Conservation (phyloP, 2,113 vertebrate genomes). For the Regulus satrapa region DNA sequence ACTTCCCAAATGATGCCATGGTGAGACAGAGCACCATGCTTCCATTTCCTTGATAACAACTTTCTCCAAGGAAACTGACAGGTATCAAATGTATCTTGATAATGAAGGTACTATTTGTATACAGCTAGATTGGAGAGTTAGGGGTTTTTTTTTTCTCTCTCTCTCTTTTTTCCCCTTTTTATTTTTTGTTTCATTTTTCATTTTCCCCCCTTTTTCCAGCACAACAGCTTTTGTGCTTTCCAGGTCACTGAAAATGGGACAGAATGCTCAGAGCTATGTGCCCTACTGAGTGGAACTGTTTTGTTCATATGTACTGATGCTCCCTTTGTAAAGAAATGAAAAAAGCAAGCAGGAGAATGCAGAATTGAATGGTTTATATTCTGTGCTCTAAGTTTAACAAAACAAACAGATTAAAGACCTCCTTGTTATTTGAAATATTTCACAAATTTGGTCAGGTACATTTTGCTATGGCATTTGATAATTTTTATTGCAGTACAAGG, state of each 20-base stretch:
- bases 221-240: slow-evolving; percentile 39
- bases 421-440: neutral
- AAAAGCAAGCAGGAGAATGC: slow-evolving; percentile 10
- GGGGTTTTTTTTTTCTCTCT: accelerated
- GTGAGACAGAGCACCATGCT: neutral
- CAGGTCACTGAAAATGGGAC: slow-evolving; percentile 68
- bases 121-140: neutral
- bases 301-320: slow-evolving; percentile 44
- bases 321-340: slow-evolving; percentile 15
- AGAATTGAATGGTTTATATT: slow-evolving; percentile 1
- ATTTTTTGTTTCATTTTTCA: neutral
- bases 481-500: neutral
- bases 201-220: neutral
- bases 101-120: slow-evolving; percentile 14
- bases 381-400: neutral
- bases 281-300: slow-evolving; percentile 49
- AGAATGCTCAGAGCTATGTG: slow-evolving; percentile 57
- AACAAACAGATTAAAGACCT: neutral
- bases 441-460: neutral
- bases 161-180: accelerated
- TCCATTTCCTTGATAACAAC: slow-evolving; percentile 5
- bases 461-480: neutral
- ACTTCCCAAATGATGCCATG: slow-evolving; percentile 37
- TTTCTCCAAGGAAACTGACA: slow-evolving; percentile 48
- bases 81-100: slow-evolving; percentile 43